Evolutionary conservation across 2,888 invertebrate species (phyloP).

Genomic region (Rhingia campestris): DNA sequence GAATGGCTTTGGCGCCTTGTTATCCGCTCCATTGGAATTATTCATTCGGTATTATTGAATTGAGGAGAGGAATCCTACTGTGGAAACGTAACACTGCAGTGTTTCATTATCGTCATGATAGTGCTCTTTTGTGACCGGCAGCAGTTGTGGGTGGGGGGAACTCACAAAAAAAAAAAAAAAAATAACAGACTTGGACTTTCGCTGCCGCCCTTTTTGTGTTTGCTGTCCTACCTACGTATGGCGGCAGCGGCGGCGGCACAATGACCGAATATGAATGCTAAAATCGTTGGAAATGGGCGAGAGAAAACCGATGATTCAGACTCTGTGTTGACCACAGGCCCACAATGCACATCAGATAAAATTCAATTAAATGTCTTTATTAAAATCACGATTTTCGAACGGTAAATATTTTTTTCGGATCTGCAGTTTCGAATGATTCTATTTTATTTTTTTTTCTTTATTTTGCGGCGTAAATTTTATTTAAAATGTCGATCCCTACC

Average conservation of each 20-base stretch:
- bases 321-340: slow-evolving; percentile 54
- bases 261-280: slow-evolving; percentile 45
- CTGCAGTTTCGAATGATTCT: slow-evolving; percentile 34
- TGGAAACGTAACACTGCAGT: slow-evolving; percentile 48
- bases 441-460: slow-evolving; percentile 4
- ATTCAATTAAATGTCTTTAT: slow-evolving; percentile 77
- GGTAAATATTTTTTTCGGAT: slow-evolving; percentile 8
- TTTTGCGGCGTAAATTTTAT: slow-evolving; percentile 4
- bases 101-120: slow-evolving; percentile 66
- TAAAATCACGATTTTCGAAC: slow-evolving; percentile 74
- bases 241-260: not conserved
- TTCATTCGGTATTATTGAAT: slow-evolving; percentile 59
- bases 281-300: slow-evolving; percentile 20
- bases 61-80: slow-evolving; percentile 36
- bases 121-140: slow-evolving; percentile 52
- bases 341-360: slow-evolving; percentile 58
- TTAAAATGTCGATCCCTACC: slow-evolving; percentile 39
- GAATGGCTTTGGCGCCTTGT: slow-evolving; percentile 52
- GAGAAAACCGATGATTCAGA: slow-evolving; percentile 39
- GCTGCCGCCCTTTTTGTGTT: slow-evolving; percentile 22
- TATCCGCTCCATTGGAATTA: slow-evolving; percentile 67
- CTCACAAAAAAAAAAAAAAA: slow-evolving; percentile 7
- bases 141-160: not conserved
- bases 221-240: not conserved
- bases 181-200: slow-evolving; percentile 6